These are phyloP conservation scores for Siphonodentalium dalli DNA, from an alignment of 2,888 invertebrate species.

Conservation along the genomic window DNA sequence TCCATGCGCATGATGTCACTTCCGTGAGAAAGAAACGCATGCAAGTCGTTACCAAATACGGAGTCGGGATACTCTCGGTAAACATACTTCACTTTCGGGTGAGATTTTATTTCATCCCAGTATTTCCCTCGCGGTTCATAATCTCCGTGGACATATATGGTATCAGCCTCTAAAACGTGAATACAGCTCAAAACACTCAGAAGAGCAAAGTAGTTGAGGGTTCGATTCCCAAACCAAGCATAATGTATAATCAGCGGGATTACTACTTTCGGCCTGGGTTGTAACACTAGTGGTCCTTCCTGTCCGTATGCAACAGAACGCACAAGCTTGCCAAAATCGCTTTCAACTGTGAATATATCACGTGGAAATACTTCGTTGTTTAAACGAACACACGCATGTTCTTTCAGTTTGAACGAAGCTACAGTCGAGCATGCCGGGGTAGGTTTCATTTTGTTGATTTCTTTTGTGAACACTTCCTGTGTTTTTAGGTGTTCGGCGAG, in stretches of 20 bases:
- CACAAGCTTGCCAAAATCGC: slow-evolving; percentile 35
- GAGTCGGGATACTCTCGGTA: slow-evolving; percentile 29
- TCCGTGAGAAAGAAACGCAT: slow-evolving; percentile 39
- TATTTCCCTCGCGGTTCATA: slow-evolving; percentile 38
- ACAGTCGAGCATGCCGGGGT: too few relatives aligned
- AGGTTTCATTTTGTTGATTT: too few relatives aligned
- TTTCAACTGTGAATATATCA: slow-evolving; percentile 39
- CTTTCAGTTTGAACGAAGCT: too few relatives aligned
- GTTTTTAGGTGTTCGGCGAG: too few relatives aligned
- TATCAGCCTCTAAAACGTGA: slow-evolving; percentile 42
- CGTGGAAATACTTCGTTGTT: slow-evolving; percentile 26
- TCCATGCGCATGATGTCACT: slow-evolving; percentile 51
- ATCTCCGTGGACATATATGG: slow-evolving; percentile 49
- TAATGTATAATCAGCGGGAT: slow-evolving; percentile 56
- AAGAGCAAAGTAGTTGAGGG: slow-evolving; percentile 43
- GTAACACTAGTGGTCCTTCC: slow-evolving; percentile 24
- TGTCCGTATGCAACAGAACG: slow-evolving; percentile 42
- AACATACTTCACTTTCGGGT: slow-evolving; percentile 31
- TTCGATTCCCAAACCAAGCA: slow-evolving; percentile 47
- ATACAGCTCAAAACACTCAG: slow-evolving; percentile 44
- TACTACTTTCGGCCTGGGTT: slow-evolving; percentile 26
- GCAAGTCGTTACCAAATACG: slow-evolving; percentile 37
- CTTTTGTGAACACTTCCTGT: too few relatives aligned
- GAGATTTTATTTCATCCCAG: slow-evolving; percentile 38
- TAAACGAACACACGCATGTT: slow-evolving; percentile 26